phyloP scores from a whole-genome alignment of 2,797 vertebrate genomes.

The Hirundo rustica region DNA sequence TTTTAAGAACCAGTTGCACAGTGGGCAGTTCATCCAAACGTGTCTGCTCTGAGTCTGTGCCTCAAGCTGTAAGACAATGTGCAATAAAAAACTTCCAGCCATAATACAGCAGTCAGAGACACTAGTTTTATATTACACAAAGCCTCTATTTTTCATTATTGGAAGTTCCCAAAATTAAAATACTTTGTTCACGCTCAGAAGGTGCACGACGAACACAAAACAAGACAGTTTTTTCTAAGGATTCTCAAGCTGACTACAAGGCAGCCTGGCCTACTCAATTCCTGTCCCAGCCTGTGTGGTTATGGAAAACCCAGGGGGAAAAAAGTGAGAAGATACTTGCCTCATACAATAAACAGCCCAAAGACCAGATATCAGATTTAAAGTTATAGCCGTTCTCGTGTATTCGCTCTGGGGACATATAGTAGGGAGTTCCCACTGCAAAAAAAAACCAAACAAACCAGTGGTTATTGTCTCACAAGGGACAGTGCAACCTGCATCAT shows the following conservation, averaged over 20 bases:
- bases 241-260: not conserved
- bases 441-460: slow-evolving; percentile 7
- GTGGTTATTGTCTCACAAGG: not conserved
- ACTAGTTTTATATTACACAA: not conserved
- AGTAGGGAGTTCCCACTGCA: slow-evolving; percentile 86
- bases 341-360: slow-evolving; percentile 84
- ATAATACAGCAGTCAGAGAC: not conserved
- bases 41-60: not conserved
- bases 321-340: slow-evolving; percentile 55
- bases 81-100: not conserved
- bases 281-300: not conserved
- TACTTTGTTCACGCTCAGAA: fast-evolving
- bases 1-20: not conserved
- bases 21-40: fast-evolving
- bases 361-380: slow-evolving; percentile 86
- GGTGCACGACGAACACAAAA: fast-evolving
- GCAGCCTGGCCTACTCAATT: not conserved
- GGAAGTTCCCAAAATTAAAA: not conserved
- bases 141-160: not conserved
- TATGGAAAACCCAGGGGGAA: not conserved
- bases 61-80: not conserved
- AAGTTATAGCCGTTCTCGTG: slow-evolving; percentile 86
- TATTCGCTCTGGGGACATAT: slow-evolving; percentile 86
- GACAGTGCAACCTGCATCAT: not conserved
- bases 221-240: not conserved